phyloP scores from a whole-genome alignment of 2,888 invertebrate species.

The Catocala sponsa region DNA sequence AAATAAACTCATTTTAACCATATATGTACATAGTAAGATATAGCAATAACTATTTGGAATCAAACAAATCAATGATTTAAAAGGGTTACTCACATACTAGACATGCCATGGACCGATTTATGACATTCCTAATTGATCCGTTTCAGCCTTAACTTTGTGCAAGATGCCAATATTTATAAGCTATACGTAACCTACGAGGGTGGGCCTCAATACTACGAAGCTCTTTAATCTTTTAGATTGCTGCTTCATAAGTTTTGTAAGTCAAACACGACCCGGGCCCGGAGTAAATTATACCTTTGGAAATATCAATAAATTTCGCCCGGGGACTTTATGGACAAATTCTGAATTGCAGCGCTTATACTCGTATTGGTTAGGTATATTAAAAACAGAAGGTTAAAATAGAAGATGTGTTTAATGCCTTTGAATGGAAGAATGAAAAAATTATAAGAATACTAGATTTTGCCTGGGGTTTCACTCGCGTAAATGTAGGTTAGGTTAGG shows the following conservation, averaged over 20 bases:
- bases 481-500: too few relatives aligned
- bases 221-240: constrained; percentile 1
- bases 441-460: too few relatives aligned
- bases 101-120: background rate
- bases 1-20: too few relatives aligned
- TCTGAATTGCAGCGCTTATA: background rate
- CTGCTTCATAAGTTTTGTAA: constrained; percentile 4
- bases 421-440: too few relatives aligned
- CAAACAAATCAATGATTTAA: too few relatives aligned
- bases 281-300: background rate
- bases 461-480: too few relatives aligned
- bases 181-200: constrained; percentile 7
- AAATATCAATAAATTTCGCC: constrained; percentile 5
- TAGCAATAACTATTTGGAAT: too few relatives aligned
- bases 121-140: background rate
- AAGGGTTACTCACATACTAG: too few relatives aligned
- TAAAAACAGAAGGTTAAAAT: too few relatives aligned
- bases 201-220: background rate
- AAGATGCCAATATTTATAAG: constrained; percentile 11
- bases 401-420: too few relatives aligned
- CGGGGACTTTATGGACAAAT: background rate
- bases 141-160: constrained; percentile 1
- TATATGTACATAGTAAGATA: too few relatives aligned
- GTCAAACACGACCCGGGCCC: constrained; percentile 1
- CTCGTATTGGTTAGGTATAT: background rate